Percentiles rank a stretch among this genome's conserved stretches.
These are phyloP conservation scores for Tricholaema leucomelas DNA, from an alignment of 2,113 vertebrate genomes.

Conservation along the genomic window DNA sequence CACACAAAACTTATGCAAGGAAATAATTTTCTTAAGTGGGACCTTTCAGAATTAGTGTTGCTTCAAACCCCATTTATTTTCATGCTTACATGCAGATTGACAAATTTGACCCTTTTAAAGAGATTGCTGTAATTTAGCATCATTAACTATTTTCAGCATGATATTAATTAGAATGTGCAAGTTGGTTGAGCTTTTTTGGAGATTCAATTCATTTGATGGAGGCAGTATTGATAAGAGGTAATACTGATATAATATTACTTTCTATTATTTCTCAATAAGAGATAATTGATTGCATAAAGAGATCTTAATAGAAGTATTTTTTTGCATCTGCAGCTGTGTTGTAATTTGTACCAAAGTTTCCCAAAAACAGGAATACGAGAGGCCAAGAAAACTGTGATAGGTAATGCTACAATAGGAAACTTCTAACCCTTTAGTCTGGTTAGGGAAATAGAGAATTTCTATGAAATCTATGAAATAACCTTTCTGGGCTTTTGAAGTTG, in stretches of 20 bases:
- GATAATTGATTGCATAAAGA: neutral
- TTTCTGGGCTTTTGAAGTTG: neutral
- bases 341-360: neutral
- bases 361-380: neutral
- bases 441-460: no score
- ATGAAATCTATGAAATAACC: neutral
- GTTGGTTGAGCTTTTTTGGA: conserved; percentile 5
- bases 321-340: neutral
- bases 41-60: conserved; percentile 53
- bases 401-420: neutral
- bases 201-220: conserved; percentile 13
- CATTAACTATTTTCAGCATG: conserved; percentile 61
- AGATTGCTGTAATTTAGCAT: conserved; percentile 56
- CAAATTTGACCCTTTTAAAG: conserved; percentile 56
- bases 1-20: conserved; percentile 6
- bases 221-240: neutral
- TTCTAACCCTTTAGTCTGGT: neutral
- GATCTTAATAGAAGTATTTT: neutral
- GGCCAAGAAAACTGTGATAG: neutral
- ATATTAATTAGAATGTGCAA: conserved; percentile 49
- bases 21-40: conserved; percentile 64
- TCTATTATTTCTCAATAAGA: neutral
- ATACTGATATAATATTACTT: neutral
- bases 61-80: conserved; percentile 54
- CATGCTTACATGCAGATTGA: neutral